A percentile compares a stretch with the other conserved stretches of the same genome.
Conservation (phyloP, 2,113 vertebrate genomes). For the Nicator chloris region DNA sequence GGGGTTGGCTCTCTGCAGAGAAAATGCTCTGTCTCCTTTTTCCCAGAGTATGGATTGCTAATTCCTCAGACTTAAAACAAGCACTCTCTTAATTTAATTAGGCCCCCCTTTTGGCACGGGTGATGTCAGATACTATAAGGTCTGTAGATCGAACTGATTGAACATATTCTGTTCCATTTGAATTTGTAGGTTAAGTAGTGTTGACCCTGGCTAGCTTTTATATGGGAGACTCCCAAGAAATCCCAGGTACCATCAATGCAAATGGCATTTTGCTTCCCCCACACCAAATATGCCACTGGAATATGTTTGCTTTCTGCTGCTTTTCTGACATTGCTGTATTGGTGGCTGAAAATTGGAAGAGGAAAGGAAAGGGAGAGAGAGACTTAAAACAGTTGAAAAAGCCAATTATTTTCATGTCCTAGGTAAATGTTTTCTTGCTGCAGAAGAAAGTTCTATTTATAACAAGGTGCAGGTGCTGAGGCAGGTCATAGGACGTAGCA, state of each 20-base stretch:
- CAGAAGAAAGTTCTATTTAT: not conserved
- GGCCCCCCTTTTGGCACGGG: not conserved
- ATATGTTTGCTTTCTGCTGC: not conserved
- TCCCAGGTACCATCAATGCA: not conserved
- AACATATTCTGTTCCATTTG: not conserved
- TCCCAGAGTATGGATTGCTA: not conserved
- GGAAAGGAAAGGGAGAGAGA: not conserved
- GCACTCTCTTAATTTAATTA: constrained; percentile 18
- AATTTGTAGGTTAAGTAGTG: constrained; percentile 6
- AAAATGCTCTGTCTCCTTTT: not conserved
- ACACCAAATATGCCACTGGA: not conserved
- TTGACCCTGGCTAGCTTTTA: not conserved
- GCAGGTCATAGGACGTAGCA: not conserved
- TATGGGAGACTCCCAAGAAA: not conserved
- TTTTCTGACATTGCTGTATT: not conserved
- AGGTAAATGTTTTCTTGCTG: not conserved
- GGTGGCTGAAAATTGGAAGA: not conserved
- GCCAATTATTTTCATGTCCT: not conserved
- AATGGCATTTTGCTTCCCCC: not conserved
- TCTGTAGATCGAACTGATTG: not conserved
- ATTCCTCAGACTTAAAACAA: not conserved
- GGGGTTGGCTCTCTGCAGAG: not conserved
- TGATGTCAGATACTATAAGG: constrained; percentile 8
- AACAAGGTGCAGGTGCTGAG: not conserved
- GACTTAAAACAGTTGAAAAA: not conserved